Base-by-base conservation (phyloP, 2,888 invertebrate genomes). In the Chloroclysta siterata region DNA sequence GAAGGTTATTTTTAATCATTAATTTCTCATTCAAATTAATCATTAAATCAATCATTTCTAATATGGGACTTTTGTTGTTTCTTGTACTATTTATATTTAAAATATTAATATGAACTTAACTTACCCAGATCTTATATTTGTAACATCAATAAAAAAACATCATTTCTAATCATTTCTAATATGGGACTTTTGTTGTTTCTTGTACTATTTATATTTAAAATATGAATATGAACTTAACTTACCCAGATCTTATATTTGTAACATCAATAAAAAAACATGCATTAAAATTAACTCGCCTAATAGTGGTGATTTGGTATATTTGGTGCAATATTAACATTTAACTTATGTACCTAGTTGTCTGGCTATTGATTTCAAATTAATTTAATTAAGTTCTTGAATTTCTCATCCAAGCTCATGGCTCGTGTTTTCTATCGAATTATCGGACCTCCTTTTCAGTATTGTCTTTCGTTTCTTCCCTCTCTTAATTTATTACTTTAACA, bases 141-240 rank as follows among this genome's bases (percentile, higher is more conserved):
- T n/a, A n/a, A n/a, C n/a, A n/a, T n/a, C n/a, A n/a, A n/a, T n/a
- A n/a, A n/a, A n/a, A n/a, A n/a, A n/a, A n/a, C n/a, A n/a, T n/a
- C n/a, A n/a, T n/a, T n/a, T n/a, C n/a, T 47, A 41, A 50, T 44
- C 14, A 48, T 39, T 29, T 15, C n/a, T 53, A 54, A 58, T n/a
- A n/a, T n/a, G n/a, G n/a, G n/a, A n/a, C n/a, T n/a, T n/a, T 44
- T 57, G 53, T 22, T 22, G n/a, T 57, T 46, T 51, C 8, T 60
- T 52, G n/a, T 22, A 33, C 11, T 64, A 54, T 59, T 63, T 55
- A 10, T 33, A 14, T n/a, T n/a, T n/a, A n/a, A n/a, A n/a, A n/a
- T n/a, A n/a, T n/a, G n/a, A n/a, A n/a, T n/a, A n/a, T n/a, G n/a
- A 44, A 56, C 39, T 22, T 22, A 15, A 51, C 53, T 63, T 50